phyloP scores from a whole-genome alignment of 2,797 vertebrate genomes.

The Triplophysa bombifrons region DNA sequence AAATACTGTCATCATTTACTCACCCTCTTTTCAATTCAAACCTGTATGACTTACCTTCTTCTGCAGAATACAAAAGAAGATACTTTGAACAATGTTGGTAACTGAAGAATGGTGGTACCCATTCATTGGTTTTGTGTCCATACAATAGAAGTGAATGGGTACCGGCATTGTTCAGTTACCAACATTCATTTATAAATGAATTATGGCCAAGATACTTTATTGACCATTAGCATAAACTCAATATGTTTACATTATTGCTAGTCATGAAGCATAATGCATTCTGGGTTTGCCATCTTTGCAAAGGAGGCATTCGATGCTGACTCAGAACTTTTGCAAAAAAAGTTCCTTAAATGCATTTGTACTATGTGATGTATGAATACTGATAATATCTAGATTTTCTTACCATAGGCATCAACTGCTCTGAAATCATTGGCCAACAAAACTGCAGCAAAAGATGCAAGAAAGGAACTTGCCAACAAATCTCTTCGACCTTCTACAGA shows the following conservation, averaged over 20 bases:
- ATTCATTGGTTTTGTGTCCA: no score
- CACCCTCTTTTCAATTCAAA: background rate
- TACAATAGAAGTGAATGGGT: no score
- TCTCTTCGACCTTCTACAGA: constrained; percentile 72
- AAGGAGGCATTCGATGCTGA: background rate
- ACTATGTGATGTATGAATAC: background rate
- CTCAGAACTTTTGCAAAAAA: background rate
- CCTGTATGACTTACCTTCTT: background rate
- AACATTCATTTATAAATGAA: no score
- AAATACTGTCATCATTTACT: no score
- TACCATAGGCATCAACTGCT: constrained; percentile 79
- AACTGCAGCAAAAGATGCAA: constrained; percentile 76
- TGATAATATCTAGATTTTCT: constrained; percentile 37
- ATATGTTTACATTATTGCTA: background rate
- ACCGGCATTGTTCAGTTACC: no score
- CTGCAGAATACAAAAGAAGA: background rate
- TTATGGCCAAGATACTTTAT: background rate
- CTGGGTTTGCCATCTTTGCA: background rate
- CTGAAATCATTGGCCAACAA: constrained; percentile 75
- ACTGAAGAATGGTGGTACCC: no score
- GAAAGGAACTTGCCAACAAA: constrained; percentile 73
- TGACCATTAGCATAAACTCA: background rate
- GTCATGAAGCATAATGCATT: background rate
- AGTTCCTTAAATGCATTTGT: no score
- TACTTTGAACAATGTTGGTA: background rate